Evolutionary conservation across 23 tunicate species (phyloP), one percentile per base, ranked within the genome.

Genomic region (Phallusia fumigata): DNA sequence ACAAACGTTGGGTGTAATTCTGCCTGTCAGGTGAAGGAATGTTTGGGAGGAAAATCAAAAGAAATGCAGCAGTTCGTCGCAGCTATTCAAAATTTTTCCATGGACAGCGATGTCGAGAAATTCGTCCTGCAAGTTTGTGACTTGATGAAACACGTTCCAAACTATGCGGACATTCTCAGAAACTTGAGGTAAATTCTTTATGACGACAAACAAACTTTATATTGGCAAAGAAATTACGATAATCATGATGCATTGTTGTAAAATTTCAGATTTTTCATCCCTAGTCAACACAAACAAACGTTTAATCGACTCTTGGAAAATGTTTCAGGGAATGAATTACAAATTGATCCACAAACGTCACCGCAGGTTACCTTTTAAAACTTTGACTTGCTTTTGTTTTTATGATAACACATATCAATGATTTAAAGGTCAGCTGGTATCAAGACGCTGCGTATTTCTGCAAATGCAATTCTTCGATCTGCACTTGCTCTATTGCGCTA

Each of bases 1-100:
- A 65, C 15, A 75, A 26, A n/a, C 28, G 36, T 8, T 3, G 3
- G 32, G 3, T 32, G 44, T 32, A 31, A 78, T 3, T 78, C 40
- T 47, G 13, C n/a, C 0, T 0, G 13, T 26, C 82, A 88, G 91
- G 21, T 88, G 19, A 88, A 88, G 36, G 51, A 75, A 30, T 0
- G 30, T 28, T 35, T 82, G 33, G 44, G 64, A 45, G 75, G 76
- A 8, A 79, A 80, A 26, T 81, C 91, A 33, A 31, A 24, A 22
- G 83, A 83, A 52, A 82, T 88, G 36, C 82, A 75, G 52, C 78
- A 78, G 0, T 47, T 88, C 8, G 86, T 88, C 30, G 34, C 74
- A 35, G 81, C 91, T 33, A 82, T 88, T 0, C 76, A 82, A 44
- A 50, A 44, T 32, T 88, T 82, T 64, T 88, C 91, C 12, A 64